Percentiles rank a stretch among this genome's conserved stretches.
phyloP scores from a whole-genome alignment of 2,113 vertebrate species.

The Tursiops truncatus region DNA sequence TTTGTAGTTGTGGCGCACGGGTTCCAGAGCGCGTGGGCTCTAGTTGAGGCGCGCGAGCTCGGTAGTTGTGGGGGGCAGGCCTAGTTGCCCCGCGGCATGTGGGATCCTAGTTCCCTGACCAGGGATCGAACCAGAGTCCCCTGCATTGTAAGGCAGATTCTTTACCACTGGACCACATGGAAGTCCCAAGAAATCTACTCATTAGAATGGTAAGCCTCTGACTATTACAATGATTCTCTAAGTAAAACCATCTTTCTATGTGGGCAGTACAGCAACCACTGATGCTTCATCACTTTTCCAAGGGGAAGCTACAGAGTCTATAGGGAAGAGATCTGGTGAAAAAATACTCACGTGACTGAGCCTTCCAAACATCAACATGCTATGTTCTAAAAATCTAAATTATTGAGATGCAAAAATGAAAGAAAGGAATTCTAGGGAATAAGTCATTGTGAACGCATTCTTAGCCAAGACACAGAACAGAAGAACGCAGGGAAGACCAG shows the following conservation, averaged over 20 bases:
- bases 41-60: no score
- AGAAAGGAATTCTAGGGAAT: not conserved
- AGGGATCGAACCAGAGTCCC: no score
- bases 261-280: not conserved
- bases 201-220: not conserved
- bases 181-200: slow-evolving; percentile 39
- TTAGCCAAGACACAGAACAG: not conserved
- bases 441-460: not conserved
- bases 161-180: no score
- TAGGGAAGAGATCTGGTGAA: not conserved
- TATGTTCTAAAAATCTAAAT: not conserved
- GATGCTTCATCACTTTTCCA: not conserved
- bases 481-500: not conserved
- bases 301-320: not conserved
- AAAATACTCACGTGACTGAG: not conserved
- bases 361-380: not conserved
- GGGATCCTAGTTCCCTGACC: no score
- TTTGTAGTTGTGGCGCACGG: no score
- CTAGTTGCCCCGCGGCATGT: no score
- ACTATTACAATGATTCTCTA: not conserved
- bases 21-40: no score
- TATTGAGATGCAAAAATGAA: not conserved
- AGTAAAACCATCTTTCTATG: not conserved
- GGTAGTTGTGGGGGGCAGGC: no score
- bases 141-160: no score